A percentile compares a stretch with the other conserved stretches of the same genome.
phyloP scores from a whole-genome alignment of 2,797 vertebrate genomes.

The Peromyscus attwateri region DNA sequence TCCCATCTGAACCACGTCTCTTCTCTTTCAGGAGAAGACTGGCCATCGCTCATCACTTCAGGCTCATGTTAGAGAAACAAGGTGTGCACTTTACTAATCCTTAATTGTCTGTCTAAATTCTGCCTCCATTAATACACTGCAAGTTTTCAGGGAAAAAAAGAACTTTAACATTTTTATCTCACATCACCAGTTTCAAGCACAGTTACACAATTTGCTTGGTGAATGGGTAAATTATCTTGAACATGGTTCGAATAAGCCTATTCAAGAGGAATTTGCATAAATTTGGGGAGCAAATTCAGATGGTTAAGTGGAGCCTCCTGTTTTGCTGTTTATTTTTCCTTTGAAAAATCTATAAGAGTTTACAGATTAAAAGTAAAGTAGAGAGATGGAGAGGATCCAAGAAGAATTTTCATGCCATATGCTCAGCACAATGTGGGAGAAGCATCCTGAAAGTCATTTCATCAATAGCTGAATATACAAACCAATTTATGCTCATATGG shows the following conservation, averaged over 20 bases:
- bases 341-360: background rate
- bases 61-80: background rate
- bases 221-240: background rate
- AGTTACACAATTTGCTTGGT: background rate
- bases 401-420: background rate
- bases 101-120: background rate
- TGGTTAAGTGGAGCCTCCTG: background rate
- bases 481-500: background rate
- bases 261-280: background rate
- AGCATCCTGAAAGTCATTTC: background rate
- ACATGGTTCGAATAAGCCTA: background rate
- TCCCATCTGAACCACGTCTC: background rate
- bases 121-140: background rate
- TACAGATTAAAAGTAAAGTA: background rate
- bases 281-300: background rate
- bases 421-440: background rate
- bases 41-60: background rate
- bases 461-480: background rate
- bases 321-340: constrained; percentile 30
- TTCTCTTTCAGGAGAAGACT: background rate
- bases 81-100: background rate
- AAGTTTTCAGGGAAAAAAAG: background rate
- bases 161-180: background rate
- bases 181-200: background rate
- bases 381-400: background rate